A percentile compares a stretch with the other conserved stretches of the same genome.
phyloP scores from a whole-genome alignment of 2,797 vertebrate genomes.

The Tokudaia tokunoshimensis region DNA sequence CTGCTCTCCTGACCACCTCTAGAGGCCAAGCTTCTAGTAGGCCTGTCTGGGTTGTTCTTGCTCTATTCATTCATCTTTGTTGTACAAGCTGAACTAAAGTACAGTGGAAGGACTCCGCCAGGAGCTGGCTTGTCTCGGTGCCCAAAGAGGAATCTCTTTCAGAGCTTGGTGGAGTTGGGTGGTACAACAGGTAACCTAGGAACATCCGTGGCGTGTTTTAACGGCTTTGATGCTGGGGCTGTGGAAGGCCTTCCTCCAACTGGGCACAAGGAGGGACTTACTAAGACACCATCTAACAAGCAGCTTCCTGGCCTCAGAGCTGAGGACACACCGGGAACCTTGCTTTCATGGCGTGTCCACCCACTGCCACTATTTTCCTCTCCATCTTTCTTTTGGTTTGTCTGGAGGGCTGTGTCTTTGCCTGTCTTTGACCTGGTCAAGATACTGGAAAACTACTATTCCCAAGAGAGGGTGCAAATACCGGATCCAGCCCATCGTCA shows the following conservation, averaged over 20 bases:
- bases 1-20: background rate
- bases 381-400: background rate
- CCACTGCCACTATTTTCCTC: background rate
- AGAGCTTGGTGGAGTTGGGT: too few species aligned
- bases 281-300: fast-evolving
- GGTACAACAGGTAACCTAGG: background rate
- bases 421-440: background rate
- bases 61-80: background rate
- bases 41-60: too few species aligned
- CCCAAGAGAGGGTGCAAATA: background rate
- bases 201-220: background rate
- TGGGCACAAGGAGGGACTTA: background rate
- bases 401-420: background rate
- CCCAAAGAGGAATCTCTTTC: background rate
- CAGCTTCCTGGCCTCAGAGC: background rate
- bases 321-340: background rate
- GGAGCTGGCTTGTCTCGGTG: background rate
- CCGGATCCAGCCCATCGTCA: background rate
- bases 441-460: background rate
- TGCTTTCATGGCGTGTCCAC: constrained; percentile 26
- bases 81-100: background rate
- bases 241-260: background rate
- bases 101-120: background rate
- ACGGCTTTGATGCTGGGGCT: background rate
- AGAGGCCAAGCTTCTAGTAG: background rate